Base-by-base conservation (phyloP, 2,888 invertebrate species). In the Cantharis lateralis region DNA sequence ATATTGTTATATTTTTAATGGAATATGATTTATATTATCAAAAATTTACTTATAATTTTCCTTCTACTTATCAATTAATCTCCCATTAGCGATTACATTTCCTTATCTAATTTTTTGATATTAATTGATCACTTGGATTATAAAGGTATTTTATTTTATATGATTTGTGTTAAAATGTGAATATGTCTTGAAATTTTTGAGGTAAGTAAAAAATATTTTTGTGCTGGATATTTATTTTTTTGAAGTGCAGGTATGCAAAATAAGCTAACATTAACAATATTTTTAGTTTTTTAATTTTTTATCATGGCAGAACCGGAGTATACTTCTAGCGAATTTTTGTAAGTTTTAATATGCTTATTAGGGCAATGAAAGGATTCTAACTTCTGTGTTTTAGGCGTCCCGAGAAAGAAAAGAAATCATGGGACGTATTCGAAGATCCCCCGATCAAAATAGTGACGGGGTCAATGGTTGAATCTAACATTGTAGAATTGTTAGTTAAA, bases 401-500 rank as follows among this genome's bases (percentile, higher is more conserved):
- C 1, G 64, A 89, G 48, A 88, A 91, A 89, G 91, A 91, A 82
- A 87, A 89, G 9, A 90, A 91, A 85, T 90, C 92, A 89, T 97
- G 96, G 96, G 94, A 96, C 85, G 90, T 93, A 13, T 96, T 96
- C 87, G 91, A 93, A 83, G 92, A 93, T 82, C 90, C 93, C 10
- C 95, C 95, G 0, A 90, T 93, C 71, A 91, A 92, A 85, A 90
- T 91, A 78, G 91, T 92, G 79, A 91, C 91, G 61, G 93, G 94
- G 62, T 95, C 95, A 0, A 93, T 92, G 89, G 92, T 90, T 15
- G 90, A 91, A 63, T 90, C 90, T 0, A 90, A 89, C 80, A 93
- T 91, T 87, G 89, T 95, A 71, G 92, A 93, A 68, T 84, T 89
- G 72, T 89, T 91, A 66, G 90, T 94, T 15, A 93, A 93, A 85